A percentile compares a stretch with the other conserved stretches of the same genome.
Conservation (phyloP, 2,888 invertebrate genomes). For the Orchestes rusci region DNA sequence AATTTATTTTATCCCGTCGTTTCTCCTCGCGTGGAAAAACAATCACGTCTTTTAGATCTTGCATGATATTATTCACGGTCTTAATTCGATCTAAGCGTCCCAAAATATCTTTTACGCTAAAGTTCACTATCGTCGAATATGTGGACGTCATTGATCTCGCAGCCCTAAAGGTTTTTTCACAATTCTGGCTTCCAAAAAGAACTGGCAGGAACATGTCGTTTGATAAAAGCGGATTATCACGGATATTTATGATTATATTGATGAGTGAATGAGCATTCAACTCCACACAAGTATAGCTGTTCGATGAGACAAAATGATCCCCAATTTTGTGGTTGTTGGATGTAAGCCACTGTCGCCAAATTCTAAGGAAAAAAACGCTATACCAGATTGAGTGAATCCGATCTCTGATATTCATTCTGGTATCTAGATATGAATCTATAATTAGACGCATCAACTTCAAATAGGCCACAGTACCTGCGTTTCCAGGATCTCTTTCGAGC, state of each 20-base stretch:
- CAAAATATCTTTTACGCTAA: slow-evolving; percentile 1
- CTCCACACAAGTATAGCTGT: slow-evolving; percentile 1
- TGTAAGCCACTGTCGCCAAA: neutral
- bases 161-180: slow-evolving; percentile 3
- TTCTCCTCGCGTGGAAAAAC: slow-evolving; percentile 8
- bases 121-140: slow-evolving; percentile 1
- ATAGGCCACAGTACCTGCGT: neutral
- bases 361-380: neutral
- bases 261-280: slow-evolving; percentile 1
- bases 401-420: neutral
- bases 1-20: too few species aligned
- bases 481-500: neutral
- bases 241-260: slow-evolving; percentile 1
- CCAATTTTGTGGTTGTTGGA: neutral
- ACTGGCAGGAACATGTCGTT: neutral
- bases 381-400: slow-evolving; percentile 1
- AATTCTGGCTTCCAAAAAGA: neutral
- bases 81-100: slow-evolving; percentile 9
- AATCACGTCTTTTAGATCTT: slow-evolving; percentile 8
- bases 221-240: slow-evolving; percentile 1
- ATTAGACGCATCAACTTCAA: slow-evolving; percentile 1
- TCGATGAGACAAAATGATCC: neutral
- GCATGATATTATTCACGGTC: slow-evolving; percentile 9
- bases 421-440: neutral
- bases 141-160: neutral